Percentiles rank a stretch among this genome's conserved stretches.
phyloP scores from a whole-genome alignment of 1,140 invertebrate genomes.

The Leptinotarsa lineolata region DNA sequence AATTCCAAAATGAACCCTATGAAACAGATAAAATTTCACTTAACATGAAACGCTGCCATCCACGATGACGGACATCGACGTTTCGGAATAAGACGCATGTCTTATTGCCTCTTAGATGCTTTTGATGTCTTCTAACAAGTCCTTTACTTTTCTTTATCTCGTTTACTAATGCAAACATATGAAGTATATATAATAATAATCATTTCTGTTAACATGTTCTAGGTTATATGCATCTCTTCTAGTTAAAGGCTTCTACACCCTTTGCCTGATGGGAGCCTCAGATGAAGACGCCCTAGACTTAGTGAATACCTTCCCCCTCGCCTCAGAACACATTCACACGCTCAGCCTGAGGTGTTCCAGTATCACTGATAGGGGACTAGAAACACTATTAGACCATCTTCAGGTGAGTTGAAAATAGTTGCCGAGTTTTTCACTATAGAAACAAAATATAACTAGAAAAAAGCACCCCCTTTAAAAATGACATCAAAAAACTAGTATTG shows the following conservation, averaged over 20 bases:
- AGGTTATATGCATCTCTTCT: conserved; percentile 82
- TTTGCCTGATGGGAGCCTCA: conserved; percentile 80
- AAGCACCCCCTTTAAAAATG: too few species aligned
- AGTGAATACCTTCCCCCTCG: conserved; percentile 79
- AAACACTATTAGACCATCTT: conserved; percentile 82
- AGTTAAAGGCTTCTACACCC: conserved; percentile 80
- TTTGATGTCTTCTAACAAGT: background rate
- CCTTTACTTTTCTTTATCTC: background rate
- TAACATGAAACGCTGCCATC: background rate
- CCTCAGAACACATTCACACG: conserved; percentile 80
- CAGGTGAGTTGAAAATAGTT: conserved; percentile 63
- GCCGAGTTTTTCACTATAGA: too few species aligned
- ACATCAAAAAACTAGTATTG: too few species aligned
- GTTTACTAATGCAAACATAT: background rate
- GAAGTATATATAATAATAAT: background rate
- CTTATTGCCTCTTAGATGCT: background rate
- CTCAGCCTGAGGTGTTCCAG: conserved; percentile 83
- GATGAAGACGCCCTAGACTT: conserved; percentile 90
- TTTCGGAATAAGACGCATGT: too few species aligned
- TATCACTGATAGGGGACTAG: conserved; percentile 85
- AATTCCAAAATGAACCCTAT: too few species aligned
- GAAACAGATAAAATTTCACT: too few species aligned
- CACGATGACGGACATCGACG: too few species aligned
- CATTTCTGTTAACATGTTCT: background rate
- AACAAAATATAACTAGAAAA: background rate